Evolutionary conservation across 2,113 vertebrate genomes (phyloP).

Genomic region (Cololabis saira): DNA sequence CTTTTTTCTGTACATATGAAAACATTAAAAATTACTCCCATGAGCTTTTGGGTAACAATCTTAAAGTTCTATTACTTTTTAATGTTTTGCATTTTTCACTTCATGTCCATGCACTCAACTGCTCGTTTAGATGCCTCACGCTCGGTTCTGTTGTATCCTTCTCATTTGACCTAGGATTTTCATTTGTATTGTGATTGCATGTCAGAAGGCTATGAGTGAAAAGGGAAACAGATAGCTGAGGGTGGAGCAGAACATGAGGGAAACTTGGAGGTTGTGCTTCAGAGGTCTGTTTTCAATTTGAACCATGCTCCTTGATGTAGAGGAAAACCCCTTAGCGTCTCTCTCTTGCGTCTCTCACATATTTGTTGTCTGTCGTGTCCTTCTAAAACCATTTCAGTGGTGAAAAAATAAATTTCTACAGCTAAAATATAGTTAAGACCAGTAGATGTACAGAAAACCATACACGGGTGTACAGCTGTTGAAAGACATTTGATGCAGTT

Average conservation of each 20-base stretch:
- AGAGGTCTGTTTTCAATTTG: conserved; percentile 82
- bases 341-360: conserved; percentile 23
- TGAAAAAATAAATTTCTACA: neutral
- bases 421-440: neutral
- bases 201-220: conserved; percentile 43
- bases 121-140: conserved; percentile 11
- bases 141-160: conserved; percentile 22
- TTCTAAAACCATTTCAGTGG: too few relatives aligned
- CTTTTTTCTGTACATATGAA: conserved; percentile 6
- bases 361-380: conserved; percentile 54
- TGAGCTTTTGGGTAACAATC: conserved; percentile 1
- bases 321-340: conserved; percentile 44
- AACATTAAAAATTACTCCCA: conserved; percentile 14
- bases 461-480: too few relatives aligned
- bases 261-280: conserved; percentile 49
- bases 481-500: too few relatives aligned
- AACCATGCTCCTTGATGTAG: conserved; percentile 62
- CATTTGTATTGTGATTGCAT: conserved; percentile 55
- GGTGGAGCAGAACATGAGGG: conserved; percentile 56
- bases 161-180: conserved; percentile 45
- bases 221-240: conserved; percentile 52
- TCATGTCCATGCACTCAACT: neutral
- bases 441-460: too few relatives aligned
- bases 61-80: conserved; percentile 13
- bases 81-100: neutral